Base-by-base conservation (phyloP, 2,888 invertebrate genomes). In the Temnothorax unifasciatus region DNA sequence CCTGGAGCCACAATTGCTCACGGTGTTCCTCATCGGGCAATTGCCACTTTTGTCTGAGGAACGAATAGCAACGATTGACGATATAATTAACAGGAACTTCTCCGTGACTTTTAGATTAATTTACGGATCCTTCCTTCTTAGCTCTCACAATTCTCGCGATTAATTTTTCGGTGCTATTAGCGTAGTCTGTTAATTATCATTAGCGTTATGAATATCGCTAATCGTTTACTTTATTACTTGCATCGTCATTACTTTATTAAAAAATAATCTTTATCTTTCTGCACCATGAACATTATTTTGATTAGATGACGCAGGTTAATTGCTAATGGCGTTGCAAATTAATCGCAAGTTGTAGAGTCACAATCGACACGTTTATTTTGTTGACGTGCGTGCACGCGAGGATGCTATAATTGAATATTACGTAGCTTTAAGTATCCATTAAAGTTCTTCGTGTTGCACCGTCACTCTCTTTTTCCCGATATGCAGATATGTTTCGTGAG, bases 1-100 rank as follows among this genome's bases (percentile, higher is more conserved):
- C 92, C 96, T 97, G 1, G 97, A 97, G 74, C 95, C 96, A 94
- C 97, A 97, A 85, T 95, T 96, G 87, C 96, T 96, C 86, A 97
- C 96, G 93, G 96, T 96, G 54, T 96, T 96, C 0, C 96, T 96
- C 2, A 96, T 93, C 2, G 97, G 97, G 92, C 97, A 97, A 88
- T 95, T 95, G 87, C 96, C 95, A 9, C 89, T 87, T 91, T 91
- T 93, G 57, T 86, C 94, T 94, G 77, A 44, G 86, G 29, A 18
- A 85, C 11, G 4, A 75, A 6, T 34, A 29, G 6, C 6, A 34
- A 34, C 34, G 34, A 34, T 34, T 3, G 34, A 75, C 6, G 34
- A 25, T 61, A 25, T 61, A 47, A 59, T 59, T 9, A 61, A 29
- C 13, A 44, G 0, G 13, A 74, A 29, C 5, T 18, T 29, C 8